A percentile compares a stretch with the other conserved stretches of the same genome.
Evolutionary conservation across 2,797 vertebrate genomes (phyloP).

Genomic region (Margarornis squamiger): DNA sequence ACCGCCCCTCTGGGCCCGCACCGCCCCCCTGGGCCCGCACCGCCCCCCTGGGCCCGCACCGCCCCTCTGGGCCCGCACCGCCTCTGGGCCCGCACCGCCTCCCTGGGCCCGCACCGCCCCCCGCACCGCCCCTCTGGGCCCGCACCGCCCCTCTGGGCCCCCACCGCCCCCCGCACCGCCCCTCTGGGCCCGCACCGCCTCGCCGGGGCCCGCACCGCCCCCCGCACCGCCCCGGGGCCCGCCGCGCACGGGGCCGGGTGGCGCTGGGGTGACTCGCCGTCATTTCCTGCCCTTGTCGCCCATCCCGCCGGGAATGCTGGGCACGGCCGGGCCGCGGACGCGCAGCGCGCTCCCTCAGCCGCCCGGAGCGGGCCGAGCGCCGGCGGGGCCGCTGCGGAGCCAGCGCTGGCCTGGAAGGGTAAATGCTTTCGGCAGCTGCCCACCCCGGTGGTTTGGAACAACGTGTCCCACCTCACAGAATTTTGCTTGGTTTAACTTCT

Average conservation of each 20-base stretch:
- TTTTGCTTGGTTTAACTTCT: background rate
- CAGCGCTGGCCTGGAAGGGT: background rate
- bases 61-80: too few species aligned
- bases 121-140: too few species aligned
- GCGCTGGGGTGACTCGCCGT: constrained; percentile 15
- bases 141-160: too few species aligned
- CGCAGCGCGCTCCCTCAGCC: background rate
- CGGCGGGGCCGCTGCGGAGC: accelerated
- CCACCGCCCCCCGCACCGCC: too few species aligned
- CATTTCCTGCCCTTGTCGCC: constrained; percentile 74
- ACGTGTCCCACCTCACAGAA: background rate
- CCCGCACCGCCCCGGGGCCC: too few species aligned
- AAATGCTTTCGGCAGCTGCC: accelerated
- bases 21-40: too few species aligned
- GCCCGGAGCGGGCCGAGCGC: background rate
- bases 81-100: too few species aligned
- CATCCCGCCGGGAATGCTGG: constrained; percentile 65
- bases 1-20: too few species aligned
- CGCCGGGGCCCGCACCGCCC: too few species aligned
- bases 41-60: too few species aligned
- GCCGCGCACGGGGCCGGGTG: background rate
- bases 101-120: too few species aligned
- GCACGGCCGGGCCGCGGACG: background rate
- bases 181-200: too few species aligned
- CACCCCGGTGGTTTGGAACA: background rate